Conservation (phyloP, 30 jellyfish, hydroid and myxozoan species). For the Turritopsis rubra region DNA sequence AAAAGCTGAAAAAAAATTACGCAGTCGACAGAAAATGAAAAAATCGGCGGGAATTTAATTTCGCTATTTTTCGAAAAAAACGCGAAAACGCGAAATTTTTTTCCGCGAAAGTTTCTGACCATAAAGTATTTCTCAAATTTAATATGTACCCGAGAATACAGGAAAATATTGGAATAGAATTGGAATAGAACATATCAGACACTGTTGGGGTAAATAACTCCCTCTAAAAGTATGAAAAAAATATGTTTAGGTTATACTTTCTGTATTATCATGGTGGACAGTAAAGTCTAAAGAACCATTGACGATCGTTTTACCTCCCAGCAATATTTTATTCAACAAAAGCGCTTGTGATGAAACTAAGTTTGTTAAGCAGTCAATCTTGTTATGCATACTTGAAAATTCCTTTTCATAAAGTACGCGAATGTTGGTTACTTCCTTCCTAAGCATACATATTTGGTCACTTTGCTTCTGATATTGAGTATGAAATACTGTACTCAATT, state of each 20-base stretch:
- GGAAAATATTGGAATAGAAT: too few relatives aligned
- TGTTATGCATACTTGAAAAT: slow-evolving; percentile 7
- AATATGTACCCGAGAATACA: too few relatives aligned
- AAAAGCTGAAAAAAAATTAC: too few relatives aligned
- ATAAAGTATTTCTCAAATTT: too few relatives aligned
- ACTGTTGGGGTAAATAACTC: too few relatives aligned
- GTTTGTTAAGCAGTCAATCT: slow-evolving; percentile 31
- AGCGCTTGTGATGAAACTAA: slow-evolving; percentile 28
- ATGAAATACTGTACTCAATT: background rate
- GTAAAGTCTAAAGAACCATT: slow-evolving; percentile 21
- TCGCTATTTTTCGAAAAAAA: too few relatives aligned
- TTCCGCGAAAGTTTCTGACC: too few relatives aligned
- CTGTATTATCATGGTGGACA: background rate
- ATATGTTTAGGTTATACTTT: background rate
- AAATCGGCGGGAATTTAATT: too few relatives aligned
- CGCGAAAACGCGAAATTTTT: too few relatives aligned
- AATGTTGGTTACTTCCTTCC: background rate
- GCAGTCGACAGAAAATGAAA: too few relatives aligned
- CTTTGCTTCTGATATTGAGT: background rate
- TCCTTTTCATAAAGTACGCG: background rate
- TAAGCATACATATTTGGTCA: background rate
- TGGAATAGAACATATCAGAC: too few relatives aligned
- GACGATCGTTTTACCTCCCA: slow-evolving; percentile 27
- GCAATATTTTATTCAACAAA: slow-evolving; percentile 13
- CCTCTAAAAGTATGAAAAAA: too few relatives aligned